Base-by-base conservation (phyloP, 2,113 vertebrate species). In the Sapajus apella region DNA sequence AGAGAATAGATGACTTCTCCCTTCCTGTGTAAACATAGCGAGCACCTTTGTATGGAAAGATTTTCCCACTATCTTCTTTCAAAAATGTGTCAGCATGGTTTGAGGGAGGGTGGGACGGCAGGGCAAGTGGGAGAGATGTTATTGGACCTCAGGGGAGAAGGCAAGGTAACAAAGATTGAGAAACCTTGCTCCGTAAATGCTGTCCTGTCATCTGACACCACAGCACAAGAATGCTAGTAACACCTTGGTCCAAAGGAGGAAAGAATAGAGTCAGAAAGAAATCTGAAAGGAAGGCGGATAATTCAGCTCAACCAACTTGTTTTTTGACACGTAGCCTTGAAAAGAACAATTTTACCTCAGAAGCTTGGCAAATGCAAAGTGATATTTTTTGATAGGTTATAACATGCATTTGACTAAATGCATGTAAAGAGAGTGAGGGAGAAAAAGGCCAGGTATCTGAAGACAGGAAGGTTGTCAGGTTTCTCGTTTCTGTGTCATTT, bases 261-360 rank as follows among this genome's bases (percentile, higher is more conserved):
- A 97, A 97, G 94, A 96, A 96, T 13, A 92, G 77, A 95, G 58
- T 52, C 45, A 0, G 3, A 85, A 87, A 96, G 88, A 95, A 79
- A 85, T 88, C n/a, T 96, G 90, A 95, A 97, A 91, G 97, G 87
- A 94, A 93, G 95, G 93, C 25, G 0, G 32, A 91, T 81, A 96
- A 94, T 97, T 96, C 92, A 81, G 72, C 96, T 90, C 23, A 2
- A 87, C 87, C 32, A 27, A 84, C 83, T 97, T 94, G 5, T 96
- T 96, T 89, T 94, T 96, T 96, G 96, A 98, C 94, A 97, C 10
- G 50, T 75, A 97, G 73, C 66, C 94, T 61, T 97, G 58, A 98
- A 95, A 98, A 98, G 97, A 98, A 93, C 90, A 98, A 77, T 56
- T 98, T 96, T 97, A 91, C 72, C 52, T 96, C 80, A 97, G 93